Evolutionary conservation across 1,140 invertebrate species (phyloP), one percentile per base, ranked within the genome.

Genomic region (Cepaea nemoralis): DNA sequence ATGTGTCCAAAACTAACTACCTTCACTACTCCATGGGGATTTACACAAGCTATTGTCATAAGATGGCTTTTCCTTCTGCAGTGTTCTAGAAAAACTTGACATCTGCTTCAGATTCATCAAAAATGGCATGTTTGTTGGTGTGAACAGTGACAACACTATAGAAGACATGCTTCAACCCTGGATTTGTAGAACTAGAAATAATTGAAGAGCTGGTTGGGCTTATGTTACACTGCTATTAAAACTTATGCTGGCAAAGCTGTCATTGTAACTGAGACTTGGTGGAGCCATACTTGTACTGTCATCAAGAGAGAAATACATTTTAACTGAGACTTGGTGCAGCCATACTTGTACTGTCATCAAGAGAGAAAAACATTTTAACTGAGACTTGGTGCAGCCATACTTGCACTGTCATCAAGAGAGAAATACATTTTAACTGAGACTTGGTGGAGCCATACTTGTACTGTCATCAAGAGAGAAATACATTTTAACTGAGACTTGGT

Each of bases 41-140:
- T 40, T 27, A 31, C 69, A 78, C 39, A 78, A 63, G 6, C 22
- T 69, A 10, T 35, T 39, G 0, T 78, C 66, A 69, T 78, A 66
- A 6, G 77, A 78, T 66, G 70, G 12, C 39, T 42, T 39, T 78
- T 35, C 42, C 39, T 63, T 78, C 39, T 69, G 77, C 63, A 31
- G 77, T 69, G 40, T 78, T 45, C 37, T 67, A 78, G 77, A 78
- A 78, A 69, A 78, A 78, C 22, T 78, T 69, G 0, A 78, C 77
- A 78, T 45, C 27, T 45, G 77, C 77, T 69, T 78, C 77, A 16
- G 66, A 78, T 48, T 69, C 70, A 33, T 78, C 77, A 69, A 78
- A 78, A n/a, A 78, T 78, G 37, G 70, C 77, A 69, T 78, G 77
- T 24, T 48, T 67, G 35, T 78, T 78, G 1, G 77, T 78, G 39